These are phyloP conservation scores for Nylanderia fulva DNA, from an alignment of 1,140 invertebrate species.

Conservation along the genomic window DNA sequence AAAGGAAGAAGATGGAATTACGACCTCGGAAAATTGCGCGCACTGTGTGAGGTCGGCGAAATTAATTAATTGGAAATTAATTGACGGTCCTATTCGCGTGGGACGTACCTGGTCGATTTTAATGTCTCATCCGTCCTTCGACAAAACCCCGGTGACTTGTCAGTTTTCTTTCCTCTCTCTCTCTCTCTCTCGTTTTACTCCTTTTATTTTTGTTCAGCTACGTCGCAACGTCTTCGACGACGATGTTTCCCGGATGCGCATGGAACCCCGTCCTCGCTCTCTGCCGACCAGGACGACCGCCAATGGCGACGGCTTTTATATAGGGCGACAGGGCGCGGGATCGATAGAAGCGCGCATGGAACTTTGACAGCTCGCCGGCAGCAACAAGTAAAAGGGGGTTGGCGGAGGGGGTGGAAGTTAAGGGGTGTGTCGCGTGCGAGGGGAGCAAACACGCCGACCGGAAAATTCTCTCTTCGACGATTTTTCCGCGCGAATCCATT, in stretches of 20 bases:
- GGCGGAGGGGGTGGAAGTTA: too few relatives aligned
- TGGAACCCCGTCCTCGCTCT: conserved; percentile 66
- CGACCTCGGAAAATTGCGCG: too few relatives aligned
- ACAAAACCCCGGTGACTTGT: neutral
- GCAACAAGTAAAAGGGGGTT: conserved; percentile 76
- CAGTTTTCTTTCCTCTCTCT: neutral
- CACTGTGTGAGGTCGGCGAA: too few relatives aligned
- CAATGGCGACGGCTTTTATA: conserved; percentile 74
- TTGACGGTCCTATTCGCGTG: neutral
- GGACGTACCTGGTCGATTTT: conserved; percentile 60
- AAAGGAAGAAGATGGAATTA: too few relatives aligned
- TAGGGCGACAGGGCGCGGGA: conserved; percentile 45
- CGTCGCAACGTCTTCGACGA: conserved; percentile 1
- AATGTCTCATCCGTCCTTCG: conserved; percentile 62
- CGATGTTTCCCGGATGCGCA: conserved; percentile 16
- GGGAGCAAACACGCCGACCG: conserved; percentile 1
- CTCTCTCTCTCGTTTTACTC: neutral
- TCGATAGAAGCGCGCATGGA: conserved; percentile 82
- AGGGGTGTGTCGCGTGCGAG: conserved; percentile 33
- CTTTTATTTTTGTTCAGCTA: too few relatives aligned
- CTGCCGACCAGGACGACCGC: conserved; percentile 39
- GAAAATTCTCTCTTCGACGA: too few relatives aligned
- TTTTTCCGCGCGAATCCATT: too few relatives aligned
- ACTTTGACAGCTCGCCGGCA: conserved; percentile 40
- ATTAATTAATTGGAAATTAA: too few relatives aligned